phyloP scores from a whole-genome alignment of 1,140 invertebrate genomes.

The Andrena cerasifolii region DNA sequence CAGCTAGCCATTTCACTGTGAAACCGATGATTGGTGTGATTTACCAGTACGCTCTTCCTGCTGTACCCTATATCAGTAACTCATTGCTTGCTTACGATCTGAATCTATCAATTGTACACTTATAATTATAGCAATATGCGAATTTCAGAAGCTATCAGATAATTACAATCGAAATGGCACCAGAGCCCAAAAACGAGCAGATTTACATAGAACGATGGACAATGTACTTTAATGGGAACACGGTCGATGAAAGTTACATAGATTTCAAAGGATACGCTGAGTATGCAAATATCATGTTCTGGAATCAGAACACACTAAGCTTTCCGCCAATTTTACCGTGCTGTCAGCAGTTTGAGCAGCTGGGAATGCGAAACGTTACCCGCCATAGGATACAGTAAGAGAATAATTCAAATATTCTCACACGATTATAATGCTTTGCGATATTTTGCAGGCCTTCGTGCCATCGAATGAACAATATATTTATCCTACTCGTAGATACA shows the following conservation, averaged over 20 bases:
- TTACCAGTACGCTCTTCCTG: constrained; percentile 52
- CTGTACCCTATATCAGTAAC: not conserved
- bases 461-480: not conserved
- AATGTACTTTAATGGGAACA: constrained; percentile 68
- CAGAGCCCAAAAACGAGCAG: constrained; percentile 55
- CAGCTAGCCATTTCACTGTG: constrained; percentile 63
- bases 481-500: constrained; percentile 58
- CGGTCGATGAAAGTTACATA: constrained; percentile 63
- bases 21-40: constrained; percentile 74
- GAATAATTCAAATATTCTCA: not conserved
- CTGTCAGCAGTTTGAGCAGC: constrained; percentile 49
- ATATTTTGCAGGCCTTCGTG: not conserved
- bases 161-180: constrained; percentile 68
- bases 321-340: constrained; percentile 63
- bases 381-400: constrained; percentile 69
- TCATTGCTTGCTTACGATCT: not conserved
- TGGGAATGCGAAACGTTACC: constrained; percentile 69
- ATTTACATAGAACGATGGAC: constrained; percentile 73
- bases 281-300: constrained; percentile 61
- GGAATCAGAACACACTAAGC: constrained; percentile 47
- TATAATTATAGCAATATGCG: not conserved
- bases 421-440: too few relatives aligned
- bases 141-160: constrained; percentile 67
- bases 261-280: constrained; percentile 74
- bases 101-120: too few relatives aligned